Conservation (phyloP, 2,113 vertebrate genomes). For the Etheostoma cragini region DNA sequence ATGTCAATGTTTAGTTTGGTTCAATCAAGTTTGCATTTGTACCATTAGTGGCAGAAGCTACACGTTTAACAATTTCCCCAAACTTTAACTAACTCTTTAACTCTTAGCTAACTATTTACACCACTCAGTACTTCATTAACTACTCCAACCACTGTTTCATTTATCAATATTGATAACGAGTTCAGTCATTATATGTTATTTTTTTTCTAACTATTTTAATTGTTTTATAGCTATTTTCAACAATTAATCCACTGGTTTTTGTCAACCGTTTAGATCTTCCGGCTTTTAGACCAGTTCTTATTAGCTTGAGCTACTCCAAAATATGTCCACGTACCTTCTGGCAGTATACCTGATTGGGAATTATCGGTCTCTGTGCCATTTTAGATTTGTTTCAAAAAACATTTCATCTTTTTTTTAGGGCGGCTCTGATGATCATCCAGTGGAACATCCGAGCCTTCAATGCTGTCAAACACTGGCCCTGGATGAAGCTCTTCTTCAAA, state of each 20-base stretch:
- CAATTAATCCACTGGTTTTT: not conserved
- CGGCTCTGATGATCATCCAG: slow-evolving; percentile 93
- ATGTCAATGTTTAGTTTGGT: not conserved
- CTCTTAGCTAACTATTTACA: not conserved
- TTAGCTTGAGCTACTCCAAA: too few species aligned
- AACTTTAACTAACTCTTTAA: not conserved
- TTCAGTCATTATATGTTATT: not conserved
- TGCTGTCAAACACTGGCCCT: slow-evolving; percentile 94
- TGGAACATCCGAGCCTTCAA: slow-evolving; percentile 97
- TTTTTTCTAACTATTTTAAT: not conserved
- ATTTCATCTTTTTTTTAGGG: slow-evolving; percentile 57
- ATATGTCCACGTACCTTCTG: not conserved
- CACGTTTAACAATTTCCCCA: not conserved
- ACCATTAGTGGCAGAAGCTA: not conserved
- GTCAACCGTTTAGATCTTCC: not conserved
- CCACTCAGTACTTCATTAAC: not conserved
- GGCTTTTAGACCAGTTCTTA: too few species aligned
- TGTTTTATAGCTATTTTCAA: not conserved
- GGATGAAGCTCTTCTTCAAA: slow-evolving; percentile 98
- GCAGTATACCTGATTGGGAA: not conserved
- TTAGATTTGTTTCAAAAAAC: not conserved
- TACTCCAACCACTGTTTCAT: not conserved
- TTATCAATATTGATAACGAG: not conserved
- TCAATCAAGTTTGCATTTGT: not conserved
- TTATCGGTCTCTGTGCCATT: not conserved